Base-by-base conservation (phyloP, 2,113 vertebrate species). In the Synodontis membranacea region DNA sequence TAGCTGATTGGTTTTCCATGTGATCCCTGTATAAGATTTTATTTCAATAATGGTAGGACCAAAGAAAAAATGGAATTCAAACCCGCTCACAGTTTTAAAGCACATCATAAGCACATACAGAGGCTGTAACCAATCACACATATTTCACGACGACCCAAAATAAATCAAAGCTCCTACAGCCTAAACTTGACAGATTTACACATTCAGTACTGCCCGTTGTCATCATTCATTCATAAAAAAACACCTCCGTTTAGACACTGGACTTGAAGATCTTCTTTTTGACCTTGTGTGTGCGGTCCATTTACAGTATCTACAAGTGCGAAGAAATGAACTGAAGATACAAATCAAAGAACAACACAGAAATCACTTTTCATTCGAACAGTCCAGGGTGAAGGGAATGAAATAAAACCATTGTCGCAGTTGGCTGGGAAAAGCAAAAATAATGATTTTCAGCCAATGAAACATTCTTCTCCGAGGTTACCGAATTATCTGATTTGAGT, bases 301-400 rank as follows among this genome's bases (percentile, higher is more conserved):
- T 93, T 34, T 94, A 95, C 93, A 94, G 88, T 94, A 93, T 94
- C 88, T 94, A 93, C 84, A 87, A 91, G 93, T 93, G 92, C 94
- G 94, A 93, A 92, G 31, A 66, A 79, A 66, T 17, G 17, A 37
- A 50, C 11, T 2, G 31, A 91, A 90, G 54, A 82, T 2, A 80
- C 87, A 72, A 86, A 66, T 50, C 86, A 89, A 28, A 88, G 91
- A 83, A 78, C 37, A 89, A 76, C 66, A 89, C 62, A 58, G 46
- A 79, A 86, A 88, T 85, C 85, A 86, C 64, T 23, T 19, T 39
- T 0, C 28, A 72, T 89, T 85, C 62, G 14, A 19, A 21, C 31
- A 21, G 31, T 72, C 68, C 21, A 25, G 68, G 25, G 19, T 25
- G 19, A 42, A 1, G 39, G 68, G 68, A 3, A 37, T 0, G 19